phyloP scores from a whole-genome alignment of 2,888 invertebrate genomes.

The Cinara cedri region DNA sequence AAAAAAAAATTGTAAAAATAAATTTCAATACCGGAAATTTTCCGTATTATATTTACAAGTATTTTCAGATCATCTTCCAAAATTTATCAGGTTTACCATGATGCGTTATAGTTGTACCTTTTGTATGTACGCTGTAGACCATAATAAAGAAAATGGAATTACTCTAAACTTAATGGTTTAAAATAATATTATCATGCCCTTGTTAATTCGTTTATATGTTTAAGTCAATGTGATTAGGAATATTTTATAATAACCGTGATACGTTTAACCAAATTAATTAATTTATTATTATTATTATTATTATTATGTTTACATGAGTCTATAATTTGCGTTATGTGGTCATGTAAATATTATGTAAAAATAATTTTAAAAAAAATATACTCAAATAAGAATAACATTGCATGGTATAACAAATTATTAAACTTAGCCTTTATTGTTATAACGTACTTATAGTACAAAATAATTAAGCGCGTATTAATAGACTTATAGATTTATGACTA shows the following conservation, averaged over 20 bases:
- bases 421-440: no score
- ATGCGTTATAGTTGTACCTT: no score
- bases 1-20: not conserved
- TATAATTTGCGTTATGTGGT: constrained; percentile 6
- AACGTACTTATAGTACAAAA: no score
- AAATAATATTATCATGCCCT: not conserved
- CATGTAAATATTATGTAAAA: not conserved
- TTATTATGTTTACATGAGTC: not conserved
- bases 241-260: constrained; percentile 15
- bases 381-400: not conserved
- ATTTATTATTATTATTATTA: not conserved
- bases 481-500: no score
- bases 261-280: not conserved
- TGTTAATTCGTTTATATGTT: not conserved
- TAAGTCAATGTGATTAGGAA: no score
- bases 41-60: not conserved
- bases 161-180: not conserved
- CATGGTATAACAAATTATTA: not conserved
- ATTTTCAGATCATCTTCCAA: not conserved
- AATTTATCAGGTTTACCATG: no score
- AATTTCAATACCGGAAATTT: not conserved
- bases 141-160: no score
- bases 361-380: constrained; percentile 3
- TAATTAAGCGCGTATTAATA: no score
- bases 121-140: no score